phyloP scores from a whole-genome alignment of 2,888 invertebrate genomes.

The Pheosia gnoma region DNA sequence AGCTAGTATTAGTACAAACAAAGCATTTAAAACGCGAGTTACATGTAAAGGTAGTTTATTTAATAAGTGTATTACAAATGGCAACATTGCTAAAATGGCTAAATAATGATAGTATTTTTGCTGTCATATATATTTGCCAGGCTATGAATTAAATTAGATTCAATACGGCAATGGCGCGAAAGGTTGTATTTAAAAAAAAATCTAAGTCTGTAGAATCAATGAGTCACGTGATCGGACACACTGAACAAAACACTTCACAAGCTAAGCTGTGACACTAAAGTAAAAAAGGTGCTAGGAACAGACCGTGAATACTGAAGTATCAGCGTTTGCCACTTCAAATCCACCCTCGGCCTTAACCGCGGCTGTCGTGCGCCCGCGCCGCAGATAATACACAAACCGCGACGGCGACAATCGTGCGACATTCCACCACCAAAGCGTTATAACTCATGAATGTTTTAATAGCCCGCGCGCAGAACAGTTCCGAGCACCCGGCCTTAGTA shows the following conservation, averaged over 20 bases:
- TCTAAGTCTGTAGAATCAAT: no score
- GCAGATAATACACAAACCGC: constrained; percentile 40
- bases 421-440: constrained; percentile 46
- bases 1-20: constrained; percentile 19
- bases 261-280: background rate
- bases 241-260: no score
- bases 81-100: no score
- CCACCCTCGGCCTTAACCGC: constrained; percentile 10
- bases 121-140: no score
- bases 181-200: no score
- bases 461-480: constrained; percentile 24
- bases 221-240: no score
- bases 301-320: background rate
- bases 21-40: constrained; percentile 4
- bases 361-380: constrained; percentile 45
- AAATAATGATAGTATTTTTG: no score
- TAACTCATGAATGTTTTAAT: constrained; percentile 62
- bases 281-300: background rate
- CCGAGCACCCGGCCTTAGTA: constrained; percentile 38
- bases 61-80: no score
- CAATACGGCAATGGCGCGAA: no score
- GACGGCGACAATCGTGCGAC: constrained; percentile 49
- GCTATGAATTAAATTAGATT: no score
- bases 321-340: background rate
- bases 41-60: no score